Evolutionary conservation across 2,888 invertebrate species (phyloP), one percentile per base, ranked within the genome.

Genomic region (Smittia sp.): DNA sequence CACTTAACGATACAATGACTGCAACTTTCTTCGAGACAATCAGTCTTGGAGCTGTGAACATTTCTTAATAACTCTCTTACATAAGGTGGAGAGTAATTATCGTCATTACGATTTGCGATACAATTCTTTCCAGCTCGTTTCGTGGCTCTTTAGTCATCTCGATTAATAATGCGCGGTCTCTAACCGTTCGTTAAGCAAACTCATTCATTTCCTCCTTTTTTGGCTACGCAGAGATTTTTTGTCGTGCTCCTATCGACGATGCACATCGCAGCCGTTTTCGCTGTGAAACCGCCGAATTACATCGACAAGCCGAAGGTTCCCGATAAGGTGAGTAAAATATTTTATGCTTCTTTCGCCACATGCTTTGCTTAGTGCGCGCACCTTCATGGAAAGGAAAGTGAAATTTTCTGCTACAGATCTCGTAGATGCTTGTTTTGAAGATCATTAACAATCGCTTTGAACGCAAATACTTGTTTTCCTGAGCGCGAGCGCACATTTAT

Each of bases 271-370:
- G n/a, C 27, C 13, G 52, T 65, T 18, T 25, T 54, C 9, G 76
- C 76, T 9, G 75, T 76, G 22, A 77, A 77, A 74, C 77, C 77
- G 7, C 77, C 77, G n/a, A 77, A 76, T 74, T 77, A 76, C 65
- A 65, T 76, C 13, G 77, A 77, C 63, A 76, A 76, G 75, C 76
- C 77, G 6, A 77, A 77, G 66, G 74, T 75, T 18, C 75, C 73
- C 7, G 77, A 77, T 65, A 76, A 76, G 52, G 76, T 77, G 69
- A 76, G 76, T 74, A 32, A 74, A 27, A 15, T 74, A 46, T 25
- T 11, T 65, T 25, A 6, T 66, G 18, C 38, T 32, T 66, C 38
- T 66, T n/a, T 66, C 38, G 25, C 58, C 63, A n/a, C 63, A 25
- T 22, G 15, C 13, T 22, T 24, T 63, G 63, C 15, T 38, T 9